Evolutionary conservation across 2,888 invertebrate genomes (phyloP).

Genomic region (Hemithea aestivaria): DNA sequence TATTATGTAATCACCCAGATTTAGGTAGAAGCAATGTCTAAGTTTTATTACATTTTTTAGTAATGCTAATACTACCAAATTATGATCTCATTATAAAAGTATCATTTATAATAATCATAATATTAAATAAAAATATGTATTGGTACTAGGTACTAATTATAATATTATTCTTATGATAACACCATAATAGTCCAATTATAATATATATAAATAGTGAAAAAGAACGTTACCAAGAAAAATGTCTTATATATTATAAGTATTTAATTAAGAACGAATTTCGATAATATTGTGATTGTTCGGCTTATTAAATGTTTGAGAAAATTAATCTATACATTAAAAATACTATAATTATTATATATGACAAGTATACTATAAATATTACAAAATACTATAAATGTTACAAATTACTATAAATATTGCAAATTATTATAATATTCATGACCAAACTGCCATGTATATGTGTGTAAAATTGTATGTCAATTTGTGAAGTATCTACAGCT

Average conservation of each 20-base stretch:
- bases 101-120: slow-evolving; percentile 6
- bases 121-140: slow-evolving; percentile 1
- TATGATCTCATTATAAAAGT: slow-evolving; percentile 16
- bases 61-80: slow-evolving; percentile 1
- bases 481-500: slow-evolving; percentile 54
- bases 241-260: slow-evolving; percentile 9
- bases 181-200: slow-evolving; percentile 2
- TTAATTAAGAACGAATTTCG: slow-evolving; percentile 22
- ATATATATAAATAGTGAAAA: slow-evolving; percentile 1
- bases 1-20: too few species aligned
- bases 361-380: too few species aligned
- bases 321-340: slow-evolving; percentile 16
- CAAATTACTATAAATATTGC: slow-evolving; percentile 18
- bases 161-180: slow-evolving; percentile 10
- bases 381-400: slow-evolving; percentile 16
- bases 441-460: slow-evolving; percentile 56
- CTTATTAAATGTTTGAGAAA: slow-evolving; percentile 33
- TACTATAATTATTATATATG: slow-evolving; percentile 27
- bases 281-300: slow-evolving; percentile 39
- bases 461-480: slow-evolving; percentile 51
- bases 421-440: slow-evolving; percentile 31
- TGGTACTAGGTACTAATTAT: slow-evolving; percentile 8
- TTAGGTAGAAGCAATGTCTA: too few species aligned
- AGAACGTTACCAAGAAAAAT: slow-evolving; percentile 3
- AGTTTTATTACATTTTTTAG: too few species aligned